A percentile compares a stretch with the other conserved stretches of the same genome.
These are phyloP conservation scores for Actias luna DNA, from an alignment of 2,888 invertebrate species.

Conservation along the genomic window DNA sequence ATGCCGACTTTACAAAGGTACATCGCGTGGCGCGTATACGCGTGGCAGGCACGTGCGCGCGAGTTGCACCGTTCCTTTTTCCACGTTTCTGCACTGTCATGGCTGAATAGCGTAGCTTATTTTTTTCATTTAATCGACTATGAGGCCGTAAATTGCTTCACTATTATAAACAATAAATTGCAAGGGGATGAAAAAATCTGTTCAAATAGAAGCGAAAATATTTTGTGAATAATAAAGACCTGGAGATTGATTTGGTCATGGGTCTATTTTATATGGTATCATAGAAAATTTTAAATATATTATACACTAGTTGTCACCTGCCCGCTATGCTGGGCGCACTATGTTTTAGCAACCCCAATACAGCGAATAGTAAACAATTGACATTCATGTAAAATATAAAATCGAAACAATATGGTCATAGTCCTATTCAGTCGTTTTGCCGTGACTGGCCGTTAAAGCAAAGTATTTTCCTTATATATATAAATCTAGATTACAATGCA, in stretches of 20 bases:
- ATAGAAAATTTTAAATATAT: neutral
- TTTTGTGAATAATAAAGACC: constrained; percentile 48
- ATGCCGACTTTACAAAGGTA: constrained; percentile 69
- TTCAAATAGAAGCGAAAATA: constrained; percentile 62
- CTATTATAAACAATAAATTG: constrained; percentile 55
- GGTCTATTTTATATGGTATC: neutral
- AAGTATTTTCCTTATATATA: no score
- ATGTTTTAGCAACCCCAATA: no score
- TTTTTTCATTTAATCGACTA: constrained; percentile 56
- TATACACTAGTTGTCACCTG: no score
- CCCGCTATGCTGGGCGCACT: no score
- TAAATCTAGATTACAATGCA: no score
- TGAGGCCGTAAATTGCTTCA: constrained; percentile 67
- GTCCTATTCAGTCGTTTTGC: no score
- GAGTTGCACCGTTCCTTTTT: constrained; percentile 36
- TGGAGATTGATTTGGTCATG: constrained; percentile 22
- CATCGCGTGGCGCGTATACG: constrained; percentile 46
- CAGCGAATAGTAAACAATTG: no score
- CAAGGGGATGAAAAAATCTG: constrained; percentile 50
- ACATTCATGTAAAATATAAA: no score
- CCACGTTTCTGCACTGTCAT: constrained; percentile 68
- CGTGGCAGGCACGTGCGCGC: constrained; percentile 62
- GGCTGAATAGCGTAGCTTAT: constrained; percentile 57
- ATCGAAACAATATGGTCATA: no score
- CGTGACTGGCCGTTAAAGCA: no score